Evolutionary conservation across 1,140 invertebrate genomes (phyloP).

Genomic region (Pogonus chalceus): DNA sequence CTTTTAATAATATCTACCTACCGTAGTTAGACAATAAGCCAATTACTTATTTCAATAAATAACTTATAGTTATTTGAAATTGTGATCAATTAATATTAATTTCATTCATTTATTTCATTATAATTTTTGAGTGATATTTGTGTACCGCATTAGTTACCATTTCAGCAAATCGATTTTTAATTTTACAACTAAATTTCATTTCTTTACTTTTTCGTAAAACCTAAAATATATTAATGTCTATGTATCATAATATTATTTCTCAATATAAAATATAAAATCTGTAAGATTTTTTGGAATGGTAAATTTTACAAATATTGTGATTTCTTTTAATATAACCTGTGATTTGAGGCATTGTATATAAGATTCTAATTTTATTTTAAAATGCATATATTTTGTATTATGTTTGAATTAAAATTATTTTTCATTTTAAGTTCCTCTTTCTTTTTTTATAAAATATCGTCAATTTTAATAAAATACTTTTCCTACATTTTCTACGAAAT

Average conservation of each 20-base stretch:
- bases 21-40: not conserved
- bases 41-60: not conserved
- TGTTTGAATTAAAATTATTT: too few relatives aligned
- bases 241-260: not conserved
- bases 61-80: not conserved
- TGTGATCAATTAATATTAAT: not conserved
- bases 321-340: constrained; percentile 2
- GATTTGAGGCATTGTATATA: constrained; percentile 2
- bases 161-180: not conserved
- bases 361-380: too few relatives aligned
- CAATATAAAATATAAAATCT: too few relatives aligned
- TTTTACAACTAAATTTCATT: not conserved
- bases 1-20: not conserved
- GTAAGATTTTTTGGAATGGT: not conserved
- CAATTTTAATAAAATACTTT: too few relatives aligned
- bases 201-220: not conserved
- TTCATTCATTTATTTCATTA: not conserved
- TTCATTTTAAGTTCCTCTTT: too few relatives aligned
- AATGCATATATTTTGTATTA: too few relatives aligned
- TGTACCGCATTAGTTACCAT: not conserved
- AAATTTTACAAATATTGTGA: not conserved
- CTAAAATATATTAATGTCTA: not conserved
- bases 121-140: not conserved
- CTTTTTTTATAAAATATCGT: too few relatives aligned
- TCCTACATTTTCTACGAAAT: too few relatives aligned